Evolutionary conservation across 2,797 vertebrate genomes (phyloP).

Genomic region (Nannoperca obscura): DNA sequence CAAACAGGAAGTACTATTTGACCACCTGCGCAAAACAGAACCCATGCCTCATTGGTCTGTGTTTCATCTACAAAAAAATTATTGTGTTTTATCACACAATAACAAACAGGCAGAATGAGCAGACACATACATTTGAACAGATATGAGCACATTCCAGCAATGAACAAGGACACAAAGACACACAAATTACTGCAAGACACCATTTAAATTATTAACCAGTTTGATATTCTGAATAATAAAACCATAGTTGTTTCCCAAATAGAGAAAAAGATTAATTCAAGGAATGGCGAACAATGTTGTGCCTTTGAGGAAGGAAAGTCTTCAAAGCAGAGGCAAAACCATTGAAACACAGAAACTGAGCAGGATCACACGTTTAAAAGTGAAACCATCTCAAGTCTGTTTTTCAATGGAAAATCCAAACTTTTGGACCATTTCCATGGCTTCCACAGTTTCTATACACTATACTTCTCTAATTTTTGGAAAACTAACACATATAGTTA

Average conservation of each 20-base stretch:
- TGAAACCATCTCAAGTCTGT: neutral
- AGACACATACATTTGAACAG: neutral
- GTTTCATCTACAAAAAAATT: constrained; percentile 50
- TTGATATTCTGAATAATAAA: neutral
- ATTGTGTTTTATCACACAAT: constrained; percentile 57
- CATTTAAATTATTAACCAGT: neutral
- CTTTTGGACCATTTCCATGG: neutral
- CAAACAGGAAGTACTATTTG: constrained; percentile 72
- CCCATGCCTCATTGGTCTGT: constrained; percentile 10
- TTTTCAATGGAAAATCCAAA: neutral
- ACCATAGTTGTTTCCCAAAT: neutral
- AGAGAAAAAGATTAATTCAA: neutral
- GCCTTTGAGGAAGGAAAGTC: neutral
- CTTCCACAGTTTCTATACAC: neutral
- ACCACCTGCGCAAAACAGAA: constrained; percentile 64
- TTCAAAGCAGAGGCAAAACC: neutral
- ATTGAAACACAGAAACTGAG: neutral
- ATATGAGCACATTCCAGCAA: neutral
- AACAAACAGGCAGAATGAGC: constrained; percentile 22
- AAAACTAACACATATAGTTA: neutral
- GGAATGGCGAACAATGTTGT: neutral
- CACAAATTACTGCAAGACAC: neutral
- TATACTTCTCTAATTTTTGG: neutral
- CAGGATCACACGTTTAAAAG: neutral
- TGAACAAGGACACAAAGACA: neutral